phyloP scores from a whole-genome alignment of 2,797 vertebrate genomes.

The Xiphorhynchus erythropygius region DNA sequence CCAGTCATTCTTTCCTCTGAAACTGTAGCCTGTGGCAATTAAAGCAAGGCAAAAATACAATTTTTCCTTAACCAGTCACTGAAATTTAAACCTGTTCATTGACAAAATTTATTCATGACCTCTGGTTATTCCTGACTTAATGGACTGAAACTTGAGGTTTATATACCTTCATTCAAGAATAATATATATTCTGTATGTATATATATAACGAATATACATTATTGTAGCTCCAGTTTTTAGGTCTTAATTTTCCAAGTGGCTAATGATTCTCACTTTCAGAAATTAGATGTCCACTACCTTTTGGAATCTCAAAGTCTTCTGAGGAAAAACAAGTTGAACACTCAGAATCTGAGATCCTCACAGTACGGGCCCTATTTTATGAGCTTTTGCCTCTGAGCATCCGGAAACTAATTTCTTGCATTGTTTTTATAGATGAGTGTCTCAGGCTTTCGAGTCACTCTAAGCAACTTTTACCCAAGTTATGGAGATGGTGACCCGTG shows the following conservation, averaged over 20 bases:
- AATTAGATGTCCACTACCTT: background rate
- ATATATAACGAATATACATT: background rate
- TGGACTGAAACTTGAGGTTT: constrained; percentile 4
- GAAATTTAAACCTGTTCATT: constrained; percentile 35
- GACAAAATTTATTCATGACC: background rate
- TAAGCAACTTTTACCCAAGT: background rate
- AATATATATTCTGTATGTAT: background rate
- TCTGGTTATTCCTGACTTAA: constrained; percentile 23
- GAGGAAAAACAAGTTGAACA: background rate
- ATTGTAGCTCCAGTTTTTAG: background rate
- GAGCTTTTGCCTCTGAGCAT: background rate
- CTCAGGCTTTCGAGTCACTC: background rate
- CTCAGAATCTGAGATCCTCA: background rate
- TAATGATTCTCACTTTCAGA: constrained; percentile 6
- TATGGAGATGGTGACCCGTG: background rate
- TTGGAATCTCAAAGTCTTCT: background rate
- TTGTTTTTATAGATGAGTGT: background rate
- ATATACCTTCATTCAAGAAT: background rate
- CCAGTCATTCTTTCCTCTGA: constrained; percentile 18
- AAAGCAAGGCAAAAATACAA: constrained; percentile 6
- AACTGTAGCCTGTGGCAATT: background rate
- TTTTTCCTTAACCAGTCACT: constrained; percentile 16
- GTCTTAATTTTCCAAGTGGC: background rate
- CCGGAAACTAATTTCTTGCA: background rate
- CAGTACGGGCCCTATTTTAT: background rate